phyloP scores from a whole-genome alignment of 2,888 invertebrate species.

The Amphipoea lucens region DNA sequence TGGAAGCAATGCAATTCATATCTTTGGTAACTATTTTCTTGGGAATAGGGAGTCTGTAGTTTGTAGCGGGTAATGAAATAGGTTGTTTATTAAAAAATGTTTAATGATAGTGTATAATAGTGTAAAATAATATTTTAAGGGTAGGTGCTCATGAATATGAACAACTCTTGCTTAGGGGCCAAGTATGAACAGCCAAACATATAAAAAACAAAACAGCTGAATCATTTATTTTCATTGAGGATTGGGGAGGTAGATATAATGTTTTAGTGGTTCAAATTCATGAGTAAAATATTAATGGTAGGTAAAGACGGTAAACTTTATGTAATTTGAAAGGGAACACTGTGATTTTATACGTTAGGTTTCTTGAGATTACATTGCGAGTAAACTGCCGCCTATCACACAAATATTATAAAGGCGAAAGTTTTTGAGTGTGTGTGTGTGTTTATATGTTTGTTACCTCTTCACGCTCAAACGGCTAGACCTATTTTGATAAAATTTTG shows the following conservation, averaged over 20 bases:
- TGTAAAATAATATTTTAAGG: not conserved
- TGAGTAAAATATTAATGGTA: not conserved
- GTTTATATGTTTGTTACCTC: too few species aligned
- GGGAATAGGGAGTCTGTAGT: conserved; percentile 12
- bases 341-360: not conserved
- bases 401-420: too few species aligned
- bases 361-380: not conserved
- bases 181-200: too few species aligned
- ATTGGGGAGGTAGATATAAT: not conserved
- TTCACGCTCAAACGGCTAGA: too few species aligned
- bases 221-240: conserved; percentile 6
- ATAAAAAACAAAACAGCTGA: not conserved
- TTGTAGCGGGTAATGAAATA: not conserved
- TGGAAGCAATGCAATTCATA: conserved; percentile 12
- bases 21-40: conserved; percentile 20
- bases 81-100: not conserved
- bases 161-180: not conserved
- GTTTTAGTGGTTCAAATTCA: not conserved
- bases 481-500: too few species aligned
- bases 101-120: not conserved
- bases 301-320: not conserved
- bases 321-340: not conserved
- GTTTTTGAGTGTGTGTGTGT: too few species aligned
- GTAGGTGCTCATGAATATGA: not conserved
- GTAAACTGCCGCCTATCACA: not conserved